These are phyloP conservation scores for Anser brachyrhynchus DNA, from an alignment of 2,113 vertebrate genomes.

Conservation along the genomic window DNA sequence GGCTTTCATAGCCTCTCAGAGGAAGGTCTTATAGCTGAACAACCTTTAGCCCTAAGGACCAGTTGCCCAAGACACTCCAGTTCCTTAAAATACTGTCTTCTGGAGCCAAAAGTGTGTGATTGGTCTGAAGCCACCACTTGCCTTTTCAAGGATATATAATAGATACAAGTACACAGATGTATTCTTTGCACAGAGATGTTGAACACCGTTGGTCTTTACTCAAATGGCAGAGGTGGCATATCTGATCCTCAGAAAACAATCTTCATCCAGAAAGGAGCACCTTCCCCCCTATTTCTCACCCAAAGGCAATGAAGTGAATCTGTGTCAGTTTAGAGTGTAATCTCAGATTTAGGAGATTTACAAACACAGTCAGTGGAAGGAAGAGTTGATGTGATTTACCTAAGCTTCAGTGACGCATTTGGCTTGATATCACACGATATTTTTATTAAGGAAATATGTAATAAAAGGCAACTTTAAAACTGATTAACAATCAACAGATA, in stretches of 20 bases:
- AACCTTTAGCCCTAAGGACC: neutral
- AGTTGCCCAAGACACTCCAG: neutral
- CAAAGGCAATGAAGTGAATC: neutral
- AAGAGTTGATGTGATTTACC: slow-evolving; percentile 44
- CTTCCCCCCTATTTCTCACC: neutral
- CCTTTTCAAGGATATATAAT: neutral
- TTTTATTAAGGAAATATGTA: slow-evolving; percentile 31
- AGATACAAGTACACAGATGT: neutral
- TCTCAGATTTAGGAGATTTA: slow-evolving; percentile 42
- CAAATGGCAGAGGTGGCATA: neutral
- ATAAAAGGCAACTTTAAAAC: neutral
- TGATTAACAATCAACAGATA: neutral
- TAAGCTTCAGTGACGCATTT: slow-evolving; percentile 26
- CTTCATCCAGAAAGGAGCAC: neutral
- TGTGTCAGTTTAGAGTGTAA: neutral
- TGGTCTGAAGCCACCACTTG: neutral
- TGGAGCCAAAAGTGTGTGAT: neutral
- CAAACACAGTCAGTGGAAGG: slow-evolving; percentile 1
- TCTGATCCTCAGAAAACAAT: neutral
- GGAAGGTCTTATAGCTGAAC: neutral
- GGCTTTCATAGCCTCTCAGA: neutral
- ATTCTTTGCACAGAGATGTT: neutral
- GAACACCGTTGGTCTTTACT: neutral
- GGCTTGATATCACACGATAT: slow-evolving; percentile 17
- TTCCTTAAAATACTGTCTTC: neutral